phyloP scores from a whole-genome alignment of 2,113 vertebrate species.

The Paedocypris sp. region DNA sequence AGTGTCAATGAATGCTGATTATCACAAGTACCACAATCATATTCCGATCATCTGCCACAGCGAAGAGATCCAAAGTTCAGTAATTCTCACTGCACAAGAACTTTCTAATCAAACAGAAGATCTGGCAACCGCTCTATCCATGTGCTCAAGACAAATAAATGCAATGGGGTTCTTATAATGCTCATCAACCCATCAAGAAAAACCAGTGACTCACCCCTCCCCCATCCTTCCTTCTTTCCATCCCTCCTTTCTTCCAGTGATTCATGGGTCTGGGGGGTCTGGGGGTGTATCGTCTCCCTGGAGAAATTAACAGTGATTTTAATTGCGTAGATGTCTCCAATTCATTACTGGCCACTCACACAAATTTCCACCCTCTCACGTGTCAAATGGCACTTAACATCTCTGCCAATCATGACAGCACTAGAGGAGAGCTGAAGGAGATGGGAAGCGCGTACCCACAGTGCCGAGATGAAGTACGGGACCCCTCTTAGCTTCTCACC shows the following conservation, averaged over 20 bases:
- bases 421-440: conserved; percentile 62
- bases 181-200: background rate
- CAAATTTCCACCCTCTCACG: conserved; percentile 60
- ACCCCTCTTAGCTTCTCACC: conserved; percentile 16
- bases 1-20: conserved; percentile 15
- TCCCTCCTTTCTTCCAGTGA: conserved; percentile 49
- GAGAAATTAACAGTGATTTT: conserved; percentile 75
- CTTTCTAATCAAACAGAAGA: conserved; percentile 6
- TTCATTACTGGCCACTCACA: conserved; percentile 61
- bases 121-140: conserved; percentile 20
- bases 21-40: conserved; percentile 11
- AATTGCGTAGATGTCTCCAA: conserved; percentile 68
- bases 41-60: conserved; percentile 1
- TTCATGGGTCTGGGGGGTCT: conserved; percentile 55
- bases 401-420: conserved; percentile 64
- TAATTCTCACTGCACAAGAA: conserved; percentile 2
- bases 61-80: background rate
- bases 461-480: conserved; percentile 6
- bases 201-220: conserved; percentile 34
- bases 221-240: conserved; percentile 24
- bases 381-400: conserved; percentile 76
- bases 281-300: conserved; percentile 49
- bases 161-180: conserved; percentile 17
- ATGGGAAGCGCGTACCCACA: conserved; percentile 22
- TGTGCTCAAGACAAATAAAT: conserved; percentile 4